Percentiles rank a stretch among this genome's conserved stretches.
phyloP scores from a whole-genome alignment of 2,888 invertebrate species.

The Osedax frankpressi region DNA sequence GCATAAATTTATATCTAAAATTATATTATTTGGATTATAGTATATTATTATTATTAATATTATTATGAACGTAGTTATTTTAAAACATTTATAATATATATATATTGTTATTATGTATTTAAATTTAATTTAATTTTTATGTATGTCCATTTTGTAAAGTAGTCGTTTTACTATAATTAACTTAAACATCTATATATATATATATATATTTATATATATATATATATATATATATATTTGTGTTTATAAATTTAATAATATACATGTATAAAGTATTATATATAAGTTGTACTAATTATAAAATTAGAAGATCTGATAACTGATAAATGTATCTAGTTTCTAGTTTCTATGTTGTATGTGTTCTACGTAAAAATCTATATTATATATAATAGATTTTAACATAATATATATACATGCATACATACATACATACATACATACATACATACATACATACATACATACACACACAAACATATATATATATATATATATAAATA shows the following conservation, averaged over 20 bases:
- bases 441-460: background rate
- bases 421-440: background rate
- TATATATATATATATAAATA: background rate
- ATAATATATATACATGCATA: background rate
- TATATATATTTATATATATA: background rate
- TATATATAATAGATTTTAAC: background rate
- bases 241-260: background rate
- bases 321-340: background rate
- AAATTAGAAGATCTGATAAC: too few relatives aligned
- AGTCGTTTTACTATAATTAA: too few relatives aligned
- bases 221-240: background rate
- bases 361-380: background rate
- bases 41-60: too few relatives aligned
- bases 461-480: background rate
- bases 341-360: background rate
- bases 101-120: too few relatives aligned
- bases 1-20: too few relatives aligned
- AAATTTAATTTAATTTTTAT: too few relatives aligned
- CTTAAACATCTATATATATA: background rate
- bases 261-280: background rate
- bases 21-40: too few relatives aligned
- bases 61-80: too few relatives aligned
- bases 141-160: too few relatives aligned
- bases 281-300: background rate
- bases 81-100: too few relatives aligned